These are phyloP conservation scores for Biston stratarius DNA, from an alignment of 2,888 invertebrate species.

Conservation along the genomic window DNA sequence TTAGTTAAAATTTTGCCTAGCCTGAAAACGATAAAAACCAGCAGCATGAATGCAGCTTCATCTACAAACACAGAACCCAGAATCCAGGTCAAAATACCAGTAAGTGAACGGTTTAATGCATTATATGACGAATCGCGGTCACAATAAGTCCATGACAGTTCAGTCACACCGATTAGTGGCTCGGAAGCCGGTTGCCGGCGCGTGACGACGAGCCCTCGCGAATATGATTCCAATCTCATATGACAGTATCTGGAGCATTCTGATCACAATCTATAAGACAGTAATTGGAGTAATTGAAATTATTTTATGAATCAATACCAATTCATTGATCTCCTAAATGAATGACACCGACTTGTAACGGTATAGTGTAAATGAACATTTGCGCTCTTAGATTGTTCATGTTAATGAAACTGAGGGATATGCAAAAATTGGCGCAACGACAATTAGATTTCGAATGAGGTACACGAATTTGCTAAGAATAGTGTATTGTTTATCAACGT, in stretches of 20 bases:
- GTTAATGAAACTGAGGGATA: not conserved
- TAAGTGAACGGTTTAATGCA: constrained; percentile 54
- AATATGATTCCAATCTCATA: constrained; percentile 29
- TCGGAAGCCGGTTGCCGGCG: constrained; percentile 46
- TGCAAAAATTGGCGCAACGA: not conserved
- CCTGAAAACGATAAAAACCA: constrained; percentile 8
- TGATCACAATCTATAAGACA: constrained; percentile 19
- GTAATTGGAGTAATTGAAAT: constrained; percentile 17
- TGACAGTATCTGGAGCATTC: constrained; percentile 29
- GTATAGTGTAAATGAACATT: not conserved
- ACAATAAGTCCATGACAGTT: constrained; percentile 59
- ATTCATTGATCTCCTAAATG: constrained; percentile 12
- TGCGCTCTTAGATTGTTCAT: not conserved
- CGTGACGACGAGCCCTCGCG: constrained; percentile 52
- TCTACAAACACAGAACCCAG: constrained; percentile 21
- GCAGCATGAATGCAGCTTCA: constrained; percentile 17
- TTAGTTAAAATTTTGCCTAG: not conserved
- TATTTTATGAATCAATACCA: constrained; percentile 9
- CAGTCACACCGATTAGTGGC: constrained; percentile 61
- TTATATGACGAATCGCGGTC: constrained; percentile 60
- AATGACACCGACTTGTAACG: constrained; percentile 10
- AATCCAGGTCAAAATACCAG: constrained; percentile 56
- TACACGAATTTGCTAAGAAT: constrained; percentile 18
- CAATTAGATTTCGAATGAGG: not conserved
- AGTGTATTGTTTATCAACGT: constrained; percentile 20